These are phyloP conservation scores for Mico argentatus DNA, from an alignment of 2,797 vertebrate species.

Conservation along the genomic window DNA sequence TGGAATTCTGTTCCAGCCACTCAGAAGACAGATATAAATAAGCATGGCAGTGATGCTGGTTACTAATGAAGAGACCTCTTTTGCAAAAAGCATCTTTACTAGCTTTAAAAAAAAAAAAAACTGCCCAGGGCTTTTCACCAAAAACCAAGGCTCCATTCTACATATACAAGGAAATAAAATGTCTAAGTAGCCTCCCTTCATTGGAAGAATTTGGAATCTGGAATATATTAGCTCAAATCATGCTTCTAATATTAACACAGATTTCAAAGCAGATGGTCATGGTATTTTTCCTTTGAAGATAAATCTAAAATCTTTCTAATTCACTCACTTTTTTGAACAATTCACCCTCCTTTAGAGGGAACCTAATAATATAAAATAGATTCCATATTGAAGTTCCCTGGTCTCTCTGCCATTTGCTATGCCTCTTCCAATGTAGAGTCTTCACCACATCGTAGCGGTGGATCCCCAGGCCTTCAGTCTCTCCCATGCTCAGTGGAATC, in stretches of 20 bases:
- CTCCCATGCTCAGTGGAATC: not conserved
- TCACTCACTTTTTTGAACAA: conserved; percentile 34
- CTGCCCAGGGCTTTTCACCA: not conserved
- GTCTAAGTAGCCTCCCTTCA: not conserved
- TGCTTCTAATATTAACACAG: conserved; percentile 5
- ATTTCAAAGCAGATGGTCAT: conserved; percentile 69
- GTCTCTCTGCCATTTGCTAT: not conserved
- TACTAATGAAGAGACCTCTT: conserved; percentile 57
- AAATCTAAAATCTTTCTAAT: conserved; percentile 45
- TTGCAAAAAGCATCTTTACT: conserved; percentile 50
- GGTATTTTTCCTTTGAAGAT: conserved; percentile 61
- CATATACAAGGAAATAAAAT: conserved; percentile 19
- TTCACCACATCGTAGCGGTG: too few species aligned
- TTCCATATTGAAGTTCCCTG: not conserved
- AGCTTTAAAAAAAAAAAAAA: not conserved
- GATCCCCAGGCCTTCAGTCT: not conserved
- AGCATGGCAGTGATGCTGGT: conserved; percentile 44
- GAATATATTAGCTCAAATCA: conserved; percentile 52
- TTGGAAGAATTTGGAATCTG: conserved; percentile 42
- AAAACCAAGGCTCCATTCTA: not conserved
- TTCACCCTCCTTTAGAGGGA: not conserved
- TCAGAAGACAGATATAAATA: conserved; percentile 69
- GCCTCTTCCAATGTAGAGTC: not conserved
- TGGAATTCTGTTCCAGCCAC: conserved; percentile 67
- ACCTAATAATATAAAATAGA: not conserved